Evolutionary conservation across 2,797 vertebrate genomes (phyloP), one percentile per base, ranked within the genome.

Genomic region (Loriculus beryllinus): DNA sequence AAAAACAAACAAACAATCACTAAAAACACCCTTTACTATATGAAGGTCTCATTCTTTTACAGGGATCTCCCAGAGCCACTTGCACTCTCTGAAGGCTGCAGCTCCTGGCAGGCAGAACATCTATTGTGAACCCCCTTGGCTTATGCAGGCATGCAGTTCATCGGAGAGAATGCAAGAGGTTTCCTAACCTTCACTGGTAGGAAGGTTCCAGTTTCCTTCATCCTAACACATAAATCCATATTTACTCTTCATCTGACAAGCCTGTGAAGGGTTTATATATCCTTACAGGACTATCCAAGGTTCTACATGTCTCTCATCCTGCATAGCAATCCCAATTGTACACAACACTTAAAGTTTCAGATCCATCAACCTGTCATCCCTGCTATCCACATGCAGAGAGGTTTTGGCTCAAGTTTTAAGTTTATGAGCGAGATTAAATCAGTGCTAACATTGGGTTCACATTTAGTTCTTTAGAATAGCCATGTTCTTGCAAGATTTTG

Each of bases 331-430:
- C 90, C 84, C 86, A 89, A 16, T 21, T 88, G 79, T 88, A 93
- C 69, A 86, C 72, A 93, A 62, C 2, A 2, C 48, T 93, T 81
- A 43, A 64, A 85, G 76, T 95, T 96, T 83, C 86, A 89, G 92
- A 95, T 96, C 65, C 86, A 94, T 92, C 95, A 94, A 95, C 65
- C 79, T 95, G 86, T 93, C 91, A 92, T 54, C 93, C 69, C 82
- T 63, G 57, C 57, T 87, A 51, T 72, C 84, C 5, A 0, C 69
- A 78, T 60, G 87, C 29, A 81, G 45, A 95, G 59, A 65, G 69
- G 40, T 88, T 96, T 91, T 95, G 95, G 86, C 82, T 94, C 1
- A 0, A 83, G 82, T 29, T 59, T 62, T 74, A 88, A 78, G 89
- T 69, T 91, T 94, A 92, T 83, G 63, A 88, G 82, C 48, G 75